Evolutionary conservation across 2,888 invertebrate species (phyloP).

Genomic region (Chymomyza amoena): DNA sequence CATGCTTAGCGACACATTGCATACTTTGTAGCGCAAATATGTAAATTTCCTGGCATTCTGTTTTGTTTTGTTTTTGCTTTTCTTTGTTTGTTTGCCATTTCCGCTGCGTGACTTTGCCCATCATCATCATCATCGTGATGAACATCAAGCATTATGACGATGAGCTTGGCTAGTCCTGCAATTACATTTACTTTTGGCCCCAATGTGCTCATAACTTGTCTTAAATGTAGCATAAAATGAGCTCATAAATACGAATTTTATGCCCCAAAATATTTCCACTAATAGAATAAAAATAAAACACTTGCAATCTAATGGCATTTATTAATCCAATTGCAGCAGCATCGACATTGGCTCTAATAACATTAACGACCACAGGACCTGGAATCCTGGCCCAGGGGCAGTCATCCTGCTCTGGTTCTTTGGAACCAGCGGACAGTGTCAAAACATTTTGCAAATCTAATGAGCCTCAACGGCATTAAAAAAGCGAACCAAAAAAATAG

Average conservation of each 20-base stretch:
- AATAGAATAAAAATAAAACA: constrained; percentile 53
- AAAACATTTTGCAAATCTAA: constrained; percentile 77
- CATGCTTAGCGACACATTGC: not conserved
- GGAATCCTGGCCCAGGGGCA: constrained; percentile 9
- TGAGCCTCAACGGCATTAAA: constrained; percentile 78
- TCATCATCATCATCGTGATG: not conserved
- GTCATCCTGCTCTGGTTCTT: constrained; percentile 8
- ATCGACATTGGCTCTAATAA: constrained; percentile 54
- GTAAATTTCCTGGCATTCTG: constrained; percentile 11
- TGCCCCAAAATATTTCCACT: constrained; percentile 27
- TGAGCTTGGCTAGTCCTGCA: not conserved
- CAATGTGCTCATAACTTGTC: constrained; percentile 36
- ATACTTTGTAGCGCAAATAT: constrained; percentile 8
- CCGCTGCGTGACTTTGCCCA: not conserved
- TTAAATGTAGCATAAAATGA: constrained; percentile 64
- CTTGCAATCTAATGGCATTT: constrained; percentile 60
- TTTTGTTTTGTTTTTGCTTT: constrained; percentile 36
- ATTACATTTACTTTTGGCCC: not conserved
- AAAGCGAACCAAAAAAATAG: constrained; percentile 33
- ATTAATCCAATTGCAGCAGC: constrained; percentile 68
- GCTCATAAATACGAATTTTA: constrained; percentile 55
- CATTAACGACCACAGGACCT: constrained; percentile 62
- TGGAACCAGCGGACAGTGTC: constrained; percentile 40
- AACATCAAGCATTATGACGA: not conserved
- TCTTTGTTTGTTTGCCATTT: constrained; percentile 35